These are phyloP conservation scores for Mormyrops attenuatus DNA, from an alignment of 2,797 vertebrate species.

Conservation along the genomic window DNA sequence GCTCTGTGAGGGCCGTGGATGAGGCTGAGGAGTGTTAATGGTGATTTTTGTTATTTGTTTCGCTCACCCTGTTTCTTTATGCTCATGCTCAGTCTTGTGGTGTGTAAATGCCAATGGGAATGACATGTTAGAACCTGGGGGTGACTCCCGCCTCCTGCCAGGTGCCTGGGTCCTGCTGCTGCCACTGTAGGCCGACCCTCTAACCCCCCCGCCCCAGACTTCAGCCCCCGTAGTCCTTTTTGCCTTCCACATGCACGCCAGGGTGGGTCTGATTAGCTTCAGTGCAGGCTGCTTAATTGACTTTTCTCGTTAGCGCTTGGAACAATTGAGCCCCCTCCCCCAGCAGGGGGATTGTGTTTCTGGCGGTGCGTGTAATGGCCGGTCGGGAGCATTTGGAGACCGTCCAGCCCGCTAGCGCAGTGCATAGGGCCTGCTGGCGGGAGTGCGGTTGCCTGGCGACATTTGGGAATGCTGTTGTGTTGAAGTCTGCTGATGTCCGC, in stretches of 20 bases:
- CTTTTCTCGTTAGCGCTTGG: constrained; percentile 7
- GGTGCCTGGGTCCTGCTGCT: not conserved
- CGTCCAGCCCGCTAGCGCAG: not conserved
- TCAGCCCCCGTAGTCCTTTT: not conserved
- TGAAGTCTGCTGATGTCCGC: not conserved
- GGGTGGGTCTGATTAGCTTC: not conserved
- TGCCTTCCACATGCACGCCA: not conserved
- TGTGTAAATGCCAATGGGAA: not conserved
- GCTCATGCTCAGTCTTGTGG: not conserved
- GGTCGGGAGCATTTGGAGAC: not conserved
- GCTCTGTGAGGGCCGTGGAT: not conserved
- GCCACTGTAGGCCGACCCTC: not conserved
- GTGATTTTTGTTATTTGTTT: not conserved
- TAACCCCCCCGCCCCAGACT: not conserved
- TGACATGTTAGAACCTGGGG: not conserved
- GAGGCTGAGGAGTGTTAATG: not conserved
- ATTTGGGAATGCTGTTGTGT: not conserved
- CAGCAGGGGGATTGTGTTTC: not conserved
- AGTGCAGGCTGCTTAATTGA: not conserved
- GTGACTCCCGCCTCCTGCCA: not conserved
- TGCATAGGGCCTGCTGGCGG: not conserved
- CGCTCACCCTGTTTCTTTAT: not conserved
- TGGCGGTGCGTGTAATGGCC: not conserved
- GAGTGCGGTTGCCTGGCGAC: constrained; percentile 18
- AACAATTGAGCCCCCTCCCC: not conserved